phyloP scores from a whole-genome alignment of 2,113 vertebrate genomes.

The Ahaetulla prasina region DNA sequence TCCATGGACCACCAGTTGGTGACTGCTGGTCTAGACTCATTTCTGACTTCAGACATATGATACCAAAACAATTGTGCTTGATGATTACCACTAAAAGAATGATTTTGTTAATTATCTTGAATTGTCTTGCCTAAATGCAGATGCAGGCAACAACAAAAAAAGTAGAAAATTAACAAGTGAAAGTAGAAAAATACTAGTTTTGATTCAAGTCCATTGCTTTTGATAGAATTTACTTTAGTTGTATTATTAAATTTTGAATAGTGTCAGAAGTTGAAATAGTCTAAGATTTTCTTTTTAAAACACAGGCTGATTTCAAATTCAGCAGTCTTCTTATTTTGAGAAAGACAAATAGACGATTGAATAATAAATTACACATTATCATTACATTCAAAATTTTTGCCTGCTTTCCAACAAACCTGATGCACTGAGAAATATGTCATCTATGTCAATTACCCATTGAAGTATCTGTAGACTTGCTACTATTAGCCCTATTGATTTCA shows the following conservation, averaged over 20 bases:
- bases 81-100: neutral
- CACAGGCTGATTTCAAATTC: neutral
- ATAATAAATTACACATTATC: neutral
- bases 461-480: too few species aligned
- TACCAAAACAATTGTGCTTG: neutral
- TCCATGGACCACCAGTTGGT: too few species aligned
- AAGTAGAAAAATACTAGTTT: neutral
- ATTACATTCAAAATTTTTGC: neutral
- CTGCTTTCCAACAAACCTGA: neutral
- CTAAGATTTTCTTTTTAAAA: neutral
- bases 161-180: too few species aligned
- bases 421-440: neutral
- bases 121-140: neutral
- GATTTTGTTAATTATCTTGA: neutral
- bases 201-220: neutral
- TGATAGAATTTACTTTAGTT: neutral
- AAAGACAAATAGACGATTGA: neutral
- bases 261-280: neutral
- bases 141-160: neutral
- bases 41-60: neutral
- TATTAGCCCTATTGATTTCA: neutral
- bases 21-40: neutral
- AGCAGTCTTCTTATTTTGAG: neutral
- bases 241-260: neutral
- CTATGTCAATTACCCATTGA: neutral